A percentile compares a stretch with the other conserved stretches of the same genome.
Conservation (phyloP, 1,140 invertebrate genomes). For the Pectinophora gossypiella region DNA sequence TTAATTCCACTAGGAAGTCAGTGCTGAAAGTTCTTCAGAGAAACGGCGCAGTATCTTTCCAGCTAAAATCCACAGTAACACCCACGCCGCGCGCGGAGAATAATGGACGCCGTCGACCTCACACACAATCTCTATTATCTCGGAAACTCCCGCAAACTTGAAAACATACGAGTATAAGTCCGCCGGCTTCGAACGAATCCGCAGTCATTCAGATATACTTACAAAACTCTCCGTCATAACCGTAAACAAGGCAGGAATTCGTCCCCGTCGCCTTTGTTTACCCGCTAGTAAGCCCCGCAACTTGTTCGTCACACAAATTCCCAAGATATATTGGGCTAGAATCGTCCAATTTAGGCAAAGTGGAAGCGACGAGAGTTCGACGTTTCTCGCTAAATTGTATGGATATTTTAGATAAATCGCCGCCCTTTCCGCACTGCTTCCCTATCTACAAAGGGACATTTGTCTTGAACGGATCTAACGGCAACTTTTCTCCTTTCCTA, state of each 20-base stretch:
- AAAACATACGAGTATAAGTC: conserved; percentile 26
- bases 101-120: conserved; percentile 11
- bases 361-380: conserved; percentile 64
- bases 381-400: conserved; percentile 66
- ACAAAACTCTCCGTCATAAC: conserved; percentile 37
- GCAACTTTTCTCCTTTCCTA: conserved; percentile 53
- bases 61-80: neutral
- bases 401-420: conserved; percentile 72
- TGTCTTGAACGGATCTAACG: conserved; percentile 58
- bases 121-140: conserved; percentile 33
- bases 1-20: neutral
- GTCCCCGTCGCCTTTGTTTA: conserved; percentile 51
- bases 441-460: conserved; percentile 67
- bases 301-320: conserved; percentile 63
- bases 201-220: conserved; percentile 26
- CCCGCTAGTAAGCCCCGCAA: conserved; percentile 32
- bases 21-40: conserved; percentile 1
- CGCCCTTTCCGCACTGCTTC: conserved; percentile 55
- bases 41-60: conserved; percentile 1
- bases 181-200: conserved; percentile 25
- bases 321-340: conserved; percentile 60
- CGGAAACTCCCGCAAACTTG: conserved; percentile 27
- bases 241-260: conserved; percentile 48
- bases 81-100: neutral
- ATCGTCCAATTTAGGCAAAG: conserved; percentile 68